Evolutionary conservation across 2,888 invertebrate species (phyloP).

Genomic region (Diplolepis rosae): DNA sequence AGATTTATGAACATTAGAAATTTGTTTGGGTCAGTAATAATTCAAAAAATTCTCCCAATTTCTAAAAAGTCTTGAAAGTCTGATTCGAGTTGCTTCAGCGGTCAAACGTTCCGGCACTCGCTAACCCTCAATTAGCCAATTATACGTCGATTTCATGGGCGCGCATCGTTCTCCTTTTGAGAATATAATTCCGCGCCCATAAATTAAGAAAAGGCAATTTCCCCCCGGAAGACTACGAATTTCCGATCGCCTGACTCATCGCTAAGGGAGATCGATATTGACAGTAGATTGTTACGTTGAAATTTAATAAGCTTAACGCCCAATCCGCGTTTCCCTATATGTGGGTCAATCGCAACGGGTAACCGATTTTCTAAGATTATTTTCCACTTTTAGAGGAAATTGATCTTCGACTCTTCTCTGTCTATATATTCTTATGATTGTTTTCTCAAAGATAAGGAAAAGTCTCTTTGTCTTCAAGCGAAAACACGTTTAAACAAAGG

Average conservation of each 20-base stretch:
- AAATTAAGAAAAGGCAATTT: not conserved
- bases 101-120: not conserved
- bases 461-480: not conserved
- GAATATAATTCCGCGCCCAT: not conserved
- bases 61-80: not conserved
- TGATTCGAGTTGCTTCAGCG: not conserved
- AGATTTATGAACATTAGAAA: not conserved
- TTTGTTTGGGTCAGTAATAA: not conserved
- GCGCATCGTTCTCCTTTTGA: not conserved
- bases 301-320: not conserved
- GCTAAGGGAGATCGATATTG: not conserved
- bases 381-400: not conserved
- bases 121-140: not conserved
- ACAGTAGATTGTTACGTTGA: not conserved
- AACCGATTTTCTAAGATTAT: not conserved
- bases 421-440: not conserved
- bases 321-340: not conserved
- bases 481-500: not conserved
- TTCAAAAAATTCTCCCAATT: not conserved
- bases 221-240: not conserved
- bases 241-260: not conserved
- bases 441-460: not conserved
- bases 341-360: not conserved
- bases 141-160: not conserved
- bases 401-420: not conserved